These are phyloP conservation scores for Cephalopholis sonnerati DNA, from an alignment of 2,113 vertebrate species.

Conservation along the genomic window DNA sequence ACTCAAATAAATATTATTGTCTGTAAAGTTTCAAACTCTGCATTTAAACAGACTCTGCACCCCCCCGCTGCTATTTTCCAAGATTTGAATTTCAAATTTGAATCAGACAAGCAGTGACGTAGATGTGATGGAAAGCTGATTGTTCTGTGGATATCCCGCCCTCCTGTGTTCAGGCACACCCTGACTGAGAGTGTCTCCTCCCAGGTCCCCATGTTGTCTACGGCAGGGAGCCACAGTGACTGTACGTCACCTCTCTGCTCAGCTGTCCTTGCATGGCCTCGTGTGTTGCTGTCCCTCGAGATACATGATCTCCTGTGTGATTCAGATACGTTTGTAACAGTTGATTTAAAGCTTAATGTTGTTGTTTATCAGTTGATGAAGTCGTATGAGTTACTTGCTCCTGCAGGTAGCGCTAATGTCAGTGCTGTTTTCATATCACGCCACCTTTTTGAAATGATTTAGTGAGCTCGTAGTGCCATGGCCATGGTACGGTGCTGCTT, in stretches of 20 bases:
- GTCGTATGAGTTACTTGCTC: no score
- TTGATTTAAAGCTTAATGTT: neutral
- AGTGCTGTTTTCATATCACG: neutral
- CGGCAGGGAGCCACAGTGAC: neutral
- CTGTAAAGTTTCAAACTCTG: neutral
- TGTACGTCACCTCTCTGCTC: neutral
- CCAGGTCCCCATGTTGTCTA: neutral
- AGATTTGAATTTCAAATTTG: constrained; percentile 44
- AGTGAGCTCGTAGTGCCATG: no score
- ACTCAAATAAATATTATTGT: neutral
- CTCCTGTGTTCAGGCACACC: neutral
- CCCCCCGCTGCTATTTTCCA: neutral
- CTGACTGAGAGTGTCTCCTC: neutral
- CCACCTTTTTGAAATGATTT: neutral
- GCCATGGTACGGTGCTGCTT: neutral
- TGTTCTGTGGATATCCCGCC: constrained; percentile 1
- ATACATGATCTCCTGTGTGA: neutral
- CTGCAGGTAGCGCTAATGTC: neutral
- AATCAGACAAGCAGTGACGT: neutral
- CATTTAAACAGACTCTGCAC: neutral
- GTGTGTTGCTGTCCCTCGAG: neutral
- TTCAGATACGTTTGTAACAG: neutral
- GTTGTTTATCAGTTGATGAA: no score
- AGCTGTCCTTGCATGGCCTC: constrained; percentile 3
- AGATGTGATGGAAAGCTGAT: constrained; percentile 14